Conservation (phyloP, 2,113 vertebrate genomes). For the Mus pahari region DNA sequence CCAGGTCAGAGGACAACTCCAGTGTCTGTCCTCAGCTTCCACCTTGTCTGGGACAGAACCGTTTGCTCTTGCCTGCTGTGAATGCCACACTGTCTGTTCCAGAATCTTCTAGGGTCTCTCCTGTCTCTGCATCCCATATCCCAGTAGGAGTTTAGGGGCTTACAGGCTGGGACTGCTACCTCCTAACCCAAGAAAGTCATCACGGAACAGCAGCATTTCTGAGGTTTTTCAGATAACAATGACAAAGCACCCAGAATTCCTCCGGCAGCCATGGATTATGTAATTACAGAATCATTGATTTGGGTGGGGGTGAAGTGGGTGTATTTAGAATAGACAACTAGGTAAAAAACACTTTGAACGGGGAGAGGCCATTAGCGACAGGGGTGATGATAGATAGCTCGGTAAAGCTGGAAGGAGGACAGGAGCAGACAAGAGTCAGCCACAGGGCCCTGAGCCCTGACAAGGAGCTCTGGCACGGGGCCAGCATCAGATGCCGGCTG, state of each 20-base stretch:
- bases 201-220: not conserved
- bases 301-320: not conserved
- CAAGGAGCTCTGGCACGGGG: not conserved
- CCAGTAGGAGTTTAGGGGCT: not conserved
- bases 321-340: conserved; percentile 56
- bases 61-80: not conserved
- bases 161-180: not conserved
- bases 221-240: not conserved
- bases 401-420: conserved; percentile 5
- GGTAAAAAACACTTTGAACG: conserved; percentile 40
- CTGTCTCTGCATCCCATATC: not conserved
- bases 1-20: not conserved
- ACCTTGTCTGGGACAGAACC: not conserved
- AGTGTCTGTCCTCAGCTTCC: not conserved
- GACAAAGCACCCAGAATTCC: not conserved
- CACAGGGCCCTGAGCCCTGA: conserved; percentile 17
- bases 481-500: not conserved
- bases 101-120: not conserved
- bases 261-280: not conserved
- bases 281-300: conserved; percentile 15
- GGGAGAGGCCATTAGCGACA: conserved; percentile 68
- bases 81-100: not conserved
- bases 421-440: not conserved
- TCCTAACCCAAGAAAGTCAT: not conserved
- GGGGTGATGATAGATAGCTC: conserved; percentile 69